phyloP scores from a whole-genome alignment of 2,888 invertebrate genomes.

The Iselma pallidipennis region DNA sequence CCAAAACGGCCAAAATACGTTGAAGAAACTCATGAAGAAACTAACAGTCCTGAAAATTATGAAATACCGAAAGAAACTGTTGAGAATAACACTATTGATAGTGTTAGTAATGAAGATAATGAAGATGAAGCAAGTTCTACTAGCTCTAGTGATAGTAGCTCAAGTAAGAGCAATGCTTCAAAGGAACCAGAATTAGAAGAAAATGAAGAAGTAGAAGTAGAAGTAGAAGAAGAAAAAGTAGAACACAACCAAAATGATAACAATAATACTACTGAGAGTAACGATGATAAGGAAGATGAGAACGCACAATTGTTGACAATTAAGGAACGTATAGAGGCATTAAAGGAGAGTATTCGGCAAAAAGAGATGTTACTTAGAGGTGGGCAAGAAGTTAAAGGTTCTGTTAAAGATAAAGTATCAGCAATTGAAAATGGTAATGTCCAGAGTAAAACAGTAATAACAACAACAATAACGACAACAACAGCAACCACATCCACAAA shows the following conservation, averaged over 20 bases:
- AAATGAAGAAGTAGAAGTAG: conserved; percentile 5
- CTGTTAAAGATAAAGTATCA: conserved; percentile 40
- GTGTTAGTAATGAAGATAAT: background rate
- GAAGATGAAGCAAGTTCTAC: conserved; percentile 39
- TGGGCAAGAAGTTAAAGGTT: conserved; percentile 32
- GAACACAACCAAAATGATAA: conserved; percentile 24
- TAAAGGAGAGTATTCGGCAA: conserved; percentile 45
- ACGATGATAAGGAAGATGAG: conserved; percentile 28
- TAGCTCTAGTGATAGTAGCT: conserved; percentile 50
- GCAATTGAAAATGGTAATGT: conserved; percentile 30
- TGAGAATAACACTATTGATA: conserved; percentile 11
- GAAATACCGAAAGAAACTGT: background rate
- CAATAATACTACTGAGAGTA: conserved; percentile 26
- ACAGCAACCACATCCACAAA: conserved; percentile 42
- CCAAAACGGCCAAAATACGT: background rate
- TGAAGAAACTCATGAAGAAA: conserved; percentile 1
- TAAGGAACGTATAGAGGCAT: conserved; percentile 50
- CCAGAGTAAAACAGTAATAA: conserved; percentile 18
- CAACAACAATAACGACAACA: conserved; percentile 33
- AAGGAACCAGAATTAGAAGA: conserved; percentile 8
- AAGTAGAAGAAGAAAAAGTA: conserved; percentile 28
- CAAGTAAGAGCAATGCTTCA: conserved; percentile 37
- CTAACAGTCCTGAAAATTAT: background rate
- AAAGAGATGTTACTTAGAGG: conserved; percentile 33
- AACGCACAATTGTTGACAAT: conserved; percentile 45